Conservation (phyloP, 1,140 invertebrate genomes). For the Drosophila varians region DNA sequence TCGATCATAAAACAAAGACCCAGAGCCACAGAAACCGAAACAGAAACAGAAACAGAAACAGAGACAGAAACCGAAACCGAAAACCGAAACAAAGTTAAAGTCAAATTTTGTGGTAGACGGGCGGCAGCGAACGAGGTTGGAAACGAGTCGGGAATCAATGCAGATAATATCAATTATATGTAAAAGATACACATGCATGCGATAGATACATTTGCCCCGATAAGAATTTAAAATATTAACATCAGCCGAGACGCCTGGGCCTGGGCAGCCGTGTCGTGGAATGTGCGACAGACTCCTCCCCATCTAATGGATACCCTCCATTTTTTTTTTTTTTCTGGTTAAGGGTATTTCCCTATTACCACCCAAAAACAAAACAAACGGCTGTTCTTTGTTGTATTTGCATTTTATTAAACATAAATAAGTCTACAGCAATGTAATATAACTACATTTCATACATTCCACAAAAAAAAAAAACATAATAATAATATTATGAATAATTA, state of each 20-base stretch:
- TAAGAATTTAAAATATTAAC: conserved; percentile 80
- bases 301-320: neutral
- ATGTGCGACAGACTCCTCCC: conserved; percentile 15
- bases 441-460: conserved; percentile 23
- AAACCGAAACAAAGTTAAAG: conserved; percentile 22
- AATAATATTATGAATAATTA: neutral
- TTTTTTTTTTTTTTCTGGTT: neutral
- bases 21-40: conserved; percentile 29
- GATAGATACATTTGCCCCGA: conserved; percentile 71
- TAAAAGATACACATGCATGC: conserved; percentile 75
- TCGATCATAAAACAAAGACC: conserved; percentile 50
- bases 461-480: conserved; percentile 16
- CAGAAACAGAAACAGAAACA: conserved; percentile 14
- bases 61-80: conserved; percentile 8
- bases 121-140: conserved; percentile 20
- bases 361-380: too few species aligned
- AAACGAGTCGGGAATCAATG: conserved; percentile 74
- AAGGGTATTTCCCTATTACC: neutral
- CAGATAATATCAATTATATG: conserved; percentile 81
- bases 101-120: conserved; percentile 11
- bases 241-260: conserved; percentile 37
- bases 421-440: conserved; percentile 21
- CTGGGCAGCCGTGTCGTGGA: conserved; percentile 46
- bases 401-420: conserved; percentile 30
- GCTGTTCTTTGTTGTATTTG: neutral